phyloP scores from a whole-genome alignment of 2,113 vertebrate genomes.

The Nymphicus hollandicus region DNA sequence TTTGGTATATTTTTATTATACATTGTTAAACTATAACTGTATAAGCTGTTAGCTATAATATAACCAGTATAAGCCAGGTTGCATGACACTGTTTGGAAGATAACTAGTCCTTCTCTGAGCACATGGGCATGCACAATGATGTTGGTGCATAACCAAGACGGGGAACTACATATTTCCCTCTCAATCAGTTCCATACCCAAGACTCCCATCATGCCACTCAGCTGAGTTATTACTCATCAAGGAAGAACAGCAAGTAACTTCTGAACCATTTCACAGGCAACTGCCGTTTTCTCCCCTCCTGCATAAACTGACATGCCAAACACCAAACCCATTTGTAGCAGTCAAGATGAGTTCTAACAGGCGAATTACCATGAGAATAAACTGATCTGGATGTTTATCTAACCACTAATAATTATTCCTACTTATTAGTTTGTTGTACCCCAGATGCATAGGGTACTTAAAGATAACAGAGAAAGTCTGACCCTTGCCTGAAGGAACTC shows the following conservation, averaged over 20 bases:
- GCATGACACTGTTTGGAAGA: background rate
- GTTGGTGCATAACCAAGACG: background rate
- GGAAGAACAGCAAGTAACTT: constrained; percentile 47
- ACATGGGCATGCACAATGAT: background rate
- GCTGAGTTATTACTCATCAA: constrained; percentile 19
- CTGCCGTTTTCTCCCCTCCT: background rate
- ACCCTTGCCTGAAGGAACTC: background rate
- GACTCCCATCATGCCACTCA: background rate
- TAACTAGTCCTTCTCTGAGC: background rate
- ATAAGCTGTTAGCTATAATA: background rate
- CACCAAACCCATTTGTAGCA: constrained; percentile 48
- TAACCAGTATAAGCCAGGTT: background rate
- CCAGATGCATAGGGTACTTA: background rate
- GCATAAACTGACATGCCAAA: constrained; percentile 48
- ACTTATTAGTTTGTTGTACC: background rate
- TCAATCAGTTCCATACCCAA: background rate
- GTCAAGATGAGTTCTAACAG: constrained; percentile 7
- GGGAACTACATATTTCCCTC: background rate
- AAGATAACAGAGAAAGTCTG: background rate
- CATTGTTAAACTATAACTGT: background rate
- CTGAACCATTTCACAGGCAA: constrained; percentile 19
- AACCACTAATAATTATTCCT: background rate
- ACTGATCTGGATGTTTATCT: background rate
- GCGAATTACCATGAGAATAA: background rate
- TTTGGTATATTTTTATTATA: background rate